Evolutionary conservation across 1,140 invertebrate species (phyloP), one percentile per base, ranked within the genome.

Genomic region (Psix sp.): DNA sequence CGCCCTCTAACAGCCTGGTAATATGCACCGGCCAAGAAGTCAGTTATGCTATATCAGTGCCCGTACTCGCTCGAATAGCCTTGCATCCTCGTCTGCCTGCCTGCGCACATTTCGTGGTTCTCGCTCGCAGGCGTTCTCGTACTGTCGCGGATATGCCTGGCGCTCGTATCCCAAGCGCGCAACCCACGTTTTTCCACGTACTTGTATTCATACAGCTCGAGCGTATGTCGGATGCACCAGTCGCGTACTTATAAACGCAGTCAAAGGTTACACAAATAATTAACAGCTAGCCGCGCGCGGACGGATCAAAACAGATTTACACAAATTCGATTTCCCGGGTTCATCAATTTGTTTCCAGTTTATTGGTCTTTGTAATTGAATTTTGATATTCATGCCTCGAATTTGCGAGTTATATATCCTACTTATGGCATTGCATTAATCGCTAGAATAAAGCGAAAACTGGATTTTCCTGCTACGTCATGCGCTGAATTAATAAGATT

Each of bases 1-100:
- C 84, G 84, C 84, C 84, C 84, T 84, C 82, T 84, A 86, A 84
- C 84, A 86, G 83, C 83, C 83, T 82, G 83, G 84, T 86, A 86
- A 84, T 86, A 86, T 85, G 83, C 81, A 82, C 83, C 75, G 78
- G 81, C 76, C 83, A 83, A 85, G 82, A 81, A 85, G 83, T 84
- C 83, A 83, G 83, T 85, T 84, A 84, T 82, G 80, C 77, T 80
- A 51, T 74, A 77, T 77, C 73, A 65, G 71, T 71, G 49, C 51
- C 43, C 45, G 56, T 46, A 31, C 70, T 66, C 63, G 62, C 46
- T 60, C 72, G 77, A 74, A 76, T 76, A 66, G 14, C 60, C 48
- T 71, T 49, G 36, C 67, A 59, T 56, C 42, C 48, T 59, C 14
- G 33, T 65, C 52, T 33, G 33, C n/a, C 70, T 11, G 16, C 40